A percentile compares a stretch with the other conserved stretches of the same genome.
Evolutionary conservation across 2,888 invertebrate species (phyloP).

Genomic region (Phaedon cochleariae): DNA sequence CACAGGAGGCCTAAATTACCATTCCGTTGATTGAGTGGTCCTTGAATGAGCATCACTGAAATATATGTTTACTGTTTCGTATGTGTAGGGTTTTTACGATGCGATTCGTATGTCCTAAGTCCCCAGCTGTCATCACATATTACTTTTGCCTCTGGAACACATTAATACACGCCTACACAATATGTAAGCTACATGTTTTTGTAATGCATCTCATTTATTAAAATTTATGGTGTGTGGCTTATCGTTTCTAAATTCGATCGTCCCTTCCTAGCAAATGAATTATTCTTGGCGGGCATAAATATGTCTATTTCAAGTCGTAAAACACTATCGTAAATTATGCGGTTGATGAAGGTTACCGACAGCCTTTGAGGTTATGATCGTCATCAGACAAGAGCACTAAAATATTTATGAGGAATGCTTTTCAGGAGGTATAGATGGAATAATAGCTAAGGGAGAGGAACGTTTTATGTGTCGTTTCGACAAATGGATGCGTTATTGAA

Average conservation of each 20-base stretch:
- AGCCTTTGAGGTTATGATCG: conserved; percentile 39
- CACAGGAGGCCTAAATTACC: conserved; percentile 49
- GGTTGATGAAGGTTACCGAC: conserved; percentile 49
- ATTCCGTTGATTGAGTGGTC: conserved; percentile 52
- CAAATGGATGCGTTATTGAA: background rate
- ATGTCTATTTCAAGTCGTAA: conserved; percentile 47
- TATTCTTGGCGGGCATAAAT: conserved; percentile 50
- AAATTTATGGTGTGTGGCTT: conserved; percentile 58
- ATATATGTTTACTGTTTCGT: conserved; percentile 52
- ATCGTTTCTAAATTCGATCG: conserved; percentile 57
- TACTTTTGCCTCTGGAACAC: conserved; percentile 55
- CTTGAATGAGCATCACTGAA: conserved; percentile 50
- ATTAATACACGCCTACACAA: conserved; percentile 59
- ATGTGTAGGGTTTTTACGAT: conserved; percentile 54
- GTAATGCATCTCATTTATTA: conserved; percentile 60
- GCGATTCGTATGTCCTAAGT: conserved; percentile 53
- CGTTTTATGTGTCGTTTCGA: conserved; percentile 4
- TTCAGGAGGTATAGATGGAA: conserved; percentile 16
- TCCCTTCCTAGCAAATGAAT: conserved; percentile 50
- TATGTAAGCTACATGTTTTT: conserved; percentile 59
- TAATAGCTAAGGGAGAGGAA: conserved; percentile 4
- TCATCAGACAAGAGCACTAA: conserved; percentile 31
- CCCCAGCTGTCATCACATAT: conserved; percentile 57
- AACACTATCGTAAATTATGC: conserved; percentile 51
- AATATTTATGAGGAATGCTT: conserved; percentile 30